These are phyloP conservation scores for Tetropium fuscum DNA, from an alignment of 2,888 invertebrate species.

Conservation along the genomic window DNA sequence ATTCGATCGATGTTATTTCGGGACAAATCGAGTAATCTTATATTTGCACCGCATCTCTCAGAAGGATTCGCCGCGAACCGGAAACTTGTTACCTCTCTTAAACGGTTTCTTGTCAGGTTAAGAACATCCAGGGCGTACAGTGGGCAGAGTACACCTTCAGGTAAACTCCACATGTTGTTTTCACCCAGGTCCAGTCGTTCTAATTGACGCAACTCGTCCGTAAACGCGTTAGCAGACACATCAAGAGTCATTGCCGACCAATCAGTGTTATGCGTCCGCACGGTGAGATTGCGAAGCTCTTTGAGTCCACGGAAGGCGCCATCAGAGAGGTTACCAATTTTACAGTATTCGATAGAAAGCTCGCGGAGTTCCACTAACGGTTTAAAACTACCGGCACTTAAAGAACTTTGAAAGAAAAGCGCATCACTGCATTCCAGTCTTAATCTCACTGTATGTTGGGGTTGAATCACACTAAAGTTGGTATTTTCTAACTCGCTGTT, in stretches of 20 bases:
- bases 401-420: slow-evolving; percentile 83
- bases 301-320: slow-evolving; percentile 86
- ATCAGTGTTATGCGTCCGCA: slow-evolving; percentile 86
- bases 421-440: slow-evolving; percentile 85
- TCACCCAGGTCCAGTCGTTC: slow-evolving; percentile 82
- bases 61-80: slow-evolving; percentile 72
- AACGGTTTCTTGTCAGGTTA: slow-evolving; percentile 83
- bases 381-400: slow-evolving; percentile 81
- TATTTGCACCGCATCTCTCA: slow-evolving; percentile 77
- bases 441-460: slow-evolving; percentile 81
- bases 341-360: slow-evolving; percentile 84
- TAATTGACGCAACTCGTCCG: slow-evolving; percentile 78
- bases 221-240: slow-evolving; percentile 79
- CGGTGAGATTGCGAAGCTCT: slow-evolving; percentile 82
- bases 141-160: slow-evolving; percentile 82
- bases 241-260: slow-evolving; percentile 86
- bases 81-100: slow-evolving; percentile 80
- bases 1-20: slow-evolving; percentile 82
- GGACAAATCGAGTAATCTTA: slow-evolving; percentile 80
- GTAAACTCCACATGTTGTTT: slow-evolving; percentile 85
- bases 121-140: slow-evolving; percentile 79
- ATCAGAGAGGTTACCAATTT: slow-evolving; percentile 83
- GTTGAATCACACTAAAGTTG: slow-evolving; percentile 86
- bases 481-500: slow-evolving; percentile 86
- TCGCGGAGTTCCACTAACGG: slow-evolving; percentile 81